These are phyloP conservation scores for Myrmecobius fasciatus DNA, from an alignment of 2,113 vertebrate genomes.

Conservation along the genomic window DNA sequence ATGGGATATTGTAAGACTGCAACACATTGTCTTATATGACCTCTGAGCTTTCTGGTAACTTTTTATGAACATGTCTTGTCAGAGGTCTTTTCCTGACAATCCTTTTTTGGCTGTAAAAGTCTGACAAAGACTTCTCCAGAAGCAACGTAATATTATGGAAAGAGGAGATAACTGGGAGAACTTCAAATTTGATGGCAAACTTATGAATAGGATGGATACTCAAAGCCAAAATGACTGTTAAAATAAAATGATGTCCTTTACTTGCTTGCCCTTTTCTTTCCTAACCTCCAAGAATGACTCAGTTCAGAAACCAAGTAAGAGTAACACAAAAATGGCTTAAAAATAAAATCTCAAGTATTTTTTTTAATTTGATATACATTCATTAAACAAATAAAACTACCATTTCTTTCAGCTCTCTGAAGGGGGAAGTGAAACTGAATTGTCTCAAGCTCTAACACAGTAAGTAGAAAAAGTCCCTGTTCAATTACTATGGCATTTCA, in stretches of 20 bases:
- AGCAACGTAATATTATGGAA: neutral
- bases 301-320: slow-evolving; percentile 25
- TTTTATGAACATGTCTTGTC: neutral
- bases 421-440: slow-evolving; percentile 37
- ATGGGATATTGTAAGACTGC: neutral
- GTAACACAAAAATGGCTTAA: slow-evolving; percentile 30
- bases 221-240: neutral
- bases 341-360: slow-evolving; percentile 50
- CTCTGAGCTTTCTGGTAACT: neutral
- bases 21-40: slow-evolving; percentile 12
- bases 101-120: neutral
- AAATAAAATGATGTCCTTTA: slow-evolving; percentile 8
- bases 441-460: slow-evolving; percentile 77
- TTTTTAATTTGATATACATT: slow-evolving; percentile 43
- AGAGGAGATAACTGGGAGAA: neutral
- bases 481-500: slow-evolving; percentile 18
- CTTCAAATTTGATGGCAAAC: slow-evolving; percentile 13
- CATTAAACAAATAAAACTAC: neutral
- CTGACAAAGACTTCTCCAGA: neutral
- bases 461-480: slow-evolving; percentile 72
- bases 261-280: neutral
- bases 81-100: neutral
- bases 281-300: slow-evolving; percentile 1
- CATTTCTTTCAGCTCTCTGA: slow-evolving; percentile 60
- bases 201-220: neutral